Conservation (phyloP, 1,140 invertebrate genomes). For the Gryllus bimaculatus region DNA sequence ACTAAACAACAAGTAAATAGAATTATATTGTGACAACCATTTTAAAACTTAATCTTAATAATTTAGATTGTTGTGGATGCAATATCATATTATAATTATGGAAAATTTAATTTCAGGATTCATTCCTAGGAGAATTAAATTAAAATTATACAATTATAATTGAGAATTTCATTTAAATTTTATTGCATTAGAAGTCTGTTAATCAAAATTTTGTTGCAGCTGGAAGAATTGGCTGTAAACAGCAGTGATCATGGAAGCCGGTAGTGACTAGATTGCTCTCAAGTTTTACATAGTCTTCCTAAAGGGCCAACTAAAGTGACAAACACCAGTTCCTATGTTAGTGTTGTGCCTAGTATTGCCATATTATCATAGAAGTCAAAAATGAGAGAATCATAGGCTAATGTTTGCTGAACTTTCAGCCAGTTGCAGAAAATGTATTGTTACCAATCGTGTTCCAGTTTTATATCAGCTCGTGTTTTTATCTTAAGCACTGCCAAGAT, state of each 20-base stretch:
- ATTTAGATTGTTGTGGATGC: neutral
- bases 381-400: no score
- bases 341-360: neutral
- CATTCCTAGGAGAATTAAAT: no score
- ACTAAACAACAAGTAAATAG: no score
- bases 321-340: neutral
- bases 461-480: neutral
- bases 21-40: no score
- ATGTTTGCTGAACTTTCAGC: no score
- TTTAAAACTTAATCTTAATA: no score
- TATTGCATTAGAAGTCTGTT: no score
- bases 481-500: neutral
- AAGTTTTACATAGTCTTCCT: neutral
- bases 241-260: conserved; percentile 11
- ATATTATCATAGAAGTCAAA: neutral
- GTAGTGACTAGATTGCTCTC: neutral
- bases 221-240: conserved; percentile 13
- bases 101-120: neutral
- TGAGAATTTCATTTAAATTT: no score
- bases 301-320: neutral
- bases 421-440: no score
- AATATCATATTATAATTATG: conserved; percentile 3
- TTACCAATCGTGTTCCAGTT: neutral
- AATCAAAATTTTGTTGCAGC: conserved; percentile 7
- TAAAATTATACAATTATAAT: no score